phyloP scores from a whole-genome alignment of 2,888 invertebrate genomes.

The Cotesia congregata region DNA sequence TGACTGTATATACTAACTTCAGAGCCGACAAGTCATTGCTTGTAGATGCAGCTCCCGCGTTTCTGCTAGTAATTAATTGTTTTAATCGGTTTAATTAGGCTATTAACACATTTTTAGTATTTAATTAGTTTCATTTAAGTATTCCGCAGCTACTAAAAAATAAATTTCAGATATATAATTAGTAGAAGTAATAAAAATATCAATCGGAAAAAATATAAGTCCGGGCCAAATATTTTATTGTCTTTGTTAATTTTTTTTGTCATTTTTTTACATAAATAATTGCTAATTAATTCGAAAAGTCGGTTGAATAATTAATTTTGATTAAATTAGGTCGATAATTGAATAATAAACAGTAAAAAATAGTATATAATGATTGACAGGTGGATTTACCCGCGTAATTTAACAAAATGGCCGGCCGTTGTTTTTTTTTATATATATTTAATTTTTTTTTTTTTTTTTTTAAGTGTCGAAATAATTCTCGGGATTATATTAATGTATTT shows the following conservation, averaged over 20 bases:
- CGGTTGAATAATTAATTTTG: background rate
- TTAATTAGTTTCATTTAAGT: background rate
- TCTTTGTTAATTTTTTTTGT: background rate
- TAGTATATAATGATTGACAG: background rate
- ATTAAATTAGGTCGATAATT: background rate
- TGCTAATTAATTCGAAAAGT: background rate
- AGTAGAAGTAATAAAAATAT: background rate
- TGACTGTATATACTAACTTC: no score
- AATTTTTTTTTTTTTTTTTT: background rate
- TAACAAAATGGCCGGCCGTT: background rate
- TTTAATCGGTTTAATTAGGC: background rate
- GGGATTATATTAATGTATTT: no score
- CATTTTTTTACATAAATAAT: background rate
- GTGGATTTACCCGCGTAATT: background rate
- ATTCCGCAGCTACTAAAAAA: background rate
- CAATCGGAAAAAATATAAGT: background rate
- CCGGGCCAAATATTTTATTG: background rate
- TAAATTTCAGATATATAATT: background rate
- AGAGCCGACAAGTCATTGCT: no score
- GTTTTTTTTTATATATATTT: background rate
- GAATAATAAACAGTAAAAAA: background rate
- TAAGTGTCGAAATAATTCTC: background rate
- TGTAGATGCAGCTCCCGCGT: no score
- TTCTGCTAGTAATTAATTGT: background rate
- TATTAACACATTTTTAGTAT: background rate